Base-by-base conservation (phyloP, 2,888 invertebrate genomes). In the Xanthia icteritia region DNA sequence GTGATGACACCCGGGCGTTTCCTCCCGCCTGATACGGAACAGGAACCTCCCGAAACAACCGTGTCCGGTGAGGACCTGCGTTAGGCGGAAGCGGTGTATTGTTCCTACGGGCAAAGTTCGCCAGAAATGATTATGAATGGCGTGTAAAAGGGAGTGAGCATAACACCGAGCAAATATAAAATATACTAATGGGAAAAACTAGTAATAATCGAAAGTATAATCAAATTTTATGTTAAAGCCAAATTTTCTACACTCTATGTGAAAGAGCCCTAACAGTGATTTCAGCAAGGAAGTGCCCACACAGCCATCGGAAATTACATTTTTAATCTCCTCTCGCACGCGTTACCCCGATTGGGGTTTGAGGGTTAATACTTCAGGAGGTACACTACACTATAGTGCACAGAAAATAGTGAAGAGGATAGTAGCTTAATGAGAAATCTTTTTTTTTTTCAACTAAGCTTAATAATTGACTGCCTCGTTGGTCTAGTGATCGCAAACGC, bases 261-360 rank as follows among this genome's bases (percentile, higher is more conserved):
- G 72, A n/a, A 78, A 5, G 42, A 51, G 39, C 39, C 72, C 72
- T 85, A 66, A 86, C 17, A 78, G 71, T 78, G 82, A 71, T 83
- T 82, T 81, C 80, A 87, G 84, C 82, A 81, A 89, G 92, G 90
- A 92, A 90, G 90, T 89, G 88, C 77, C 88, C 84, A 83, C 87
- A 87, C 82, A 84, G 86, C 77, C 89, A 90, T 90, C 91, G 93
- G 93, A 93, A 92, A 93, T 93, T 93, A 92, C 90, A 90, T 91
- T 92, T 92, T 93, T 93, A 93, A 93, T 92, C 92, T 90, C 86
- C 84, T 88, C 81, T 84, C 86, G 85, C 89, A 86, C 89, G 85
- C 88, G 88, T 89, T 88, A 87, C 87, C 83, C 77, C 84, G 76
- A 83, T 88, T 88, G 83, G 51, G 60, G 76, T 83, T 77, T 79